Base-by-base conservation (phyloP, 2,888 invertebrate species). In the Saturnia japonica region DNA sequence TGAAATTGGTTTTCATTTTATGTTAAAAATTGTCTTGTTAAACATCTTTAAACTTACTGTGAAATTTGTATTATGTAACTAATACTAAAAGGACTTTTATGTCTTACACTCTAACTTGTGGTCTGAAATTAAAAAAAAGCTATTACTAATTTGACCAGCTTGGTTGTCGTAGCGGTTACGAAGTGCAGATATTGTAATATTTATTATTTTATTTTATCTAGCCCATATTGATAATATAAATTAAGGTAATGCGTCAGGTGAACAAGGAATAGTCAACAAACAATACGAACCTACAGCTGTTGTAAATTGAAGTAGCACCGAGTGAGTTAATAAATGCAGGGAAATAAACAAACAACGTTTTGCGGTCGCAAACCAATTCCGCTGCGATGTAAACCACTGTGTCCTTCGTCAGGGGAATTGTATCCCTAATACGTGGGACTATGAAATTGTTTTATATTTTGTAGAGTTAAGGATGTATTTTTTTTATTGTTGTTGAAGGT, bases 321-420 rank as follows among this genome's bases (percentile, higher is more conserved):
- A 54, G 9, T 11, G n/a, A 54, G 22, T 22, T 54, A 54, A 54
- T 54, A 54, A 19, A 54, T 54, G 54, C 54, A 54, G 54, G n/a
- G 11, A 22, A 22, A 22, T n/a, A 54, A n/a, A 54, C 54, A 22
- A n/a, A 54, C 54, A 54, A 22, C 22, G n/a, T 54, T 62, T 16
- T 22, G 60, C 60, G 60, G 60, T 62, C 60, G 60, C 12, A 62
- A 62, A 62, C 60, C 60, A 62, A 62, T 62, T 62, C 34, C 60
- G 34, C 12, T 28, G 25, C 16, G 16, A 62, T 34, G 16, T 14
- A 62, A 62, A 28, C 28, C 34, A 14, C 3, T 62, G 14, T 62
- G 6, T 28, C 9, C 34, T 62, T 62, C 25, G 34, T 6, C 16
- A n/a, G 28, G 60, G 60, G 34, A 28, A 28, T 62, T 62, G 60